A percentile compares a stretch with the other conserved stretches of the same genome.
Evolutionary conservation across 2,797 vertebrate genomes (phyloP).

Genomic region (Picus viridis): DNA sequence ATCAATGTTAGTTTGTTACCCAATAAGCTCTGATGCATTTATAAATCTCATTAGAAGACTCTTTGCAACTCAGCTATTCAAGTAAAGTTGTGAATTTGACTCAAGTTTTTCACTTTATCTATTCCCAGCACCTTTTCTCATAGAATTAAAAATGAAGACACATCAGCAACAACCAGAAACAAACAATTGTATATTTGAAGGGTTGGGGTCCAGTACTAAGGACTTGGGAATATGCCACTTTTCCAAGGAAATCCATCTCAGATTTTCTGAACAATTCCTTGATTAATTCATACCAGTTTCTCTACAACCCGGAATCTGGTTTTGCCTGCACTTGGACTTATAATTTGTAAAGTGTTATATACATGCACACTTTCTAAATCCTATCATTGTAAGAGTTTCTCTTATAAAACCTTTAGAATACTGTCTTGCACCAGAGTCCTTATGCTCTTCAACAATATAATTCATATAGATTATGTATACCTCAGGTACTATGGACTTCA

Average conservation of each 20-base stretch:
- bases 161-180: neutral
- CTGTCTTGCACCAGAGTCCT: neutral
- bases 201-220: neutral
- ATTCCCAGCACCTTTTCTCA: neutral
- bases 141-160: neutral
- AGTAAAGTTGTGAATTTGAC: neutral
- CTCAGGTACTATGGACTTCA: neutral
- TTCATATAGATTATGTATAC: neutral
- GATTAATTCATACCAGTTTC: neutral
- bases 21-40: neutral
- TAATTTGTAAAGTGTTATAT: neutral
- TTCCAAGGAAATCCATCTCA: neutral
- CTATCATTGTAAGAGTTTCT: neutral
- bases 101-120: neutral
- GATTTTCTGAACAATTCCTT: neutral
- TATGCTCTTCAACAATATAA: neutral
- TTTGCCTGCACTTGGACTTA: neutral
- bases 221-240: neutral
- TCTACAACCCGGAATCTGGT: neutral
- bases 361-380: neutral
- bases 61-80: neutral
- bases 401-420: neutral
- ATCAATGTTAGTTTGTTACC: neutral
- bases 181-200: neutral
- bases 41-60: neutral